Conservation (phyloP, 1,140 invertebrate genomes). For the Hylaeus volcanicus region DNA sequence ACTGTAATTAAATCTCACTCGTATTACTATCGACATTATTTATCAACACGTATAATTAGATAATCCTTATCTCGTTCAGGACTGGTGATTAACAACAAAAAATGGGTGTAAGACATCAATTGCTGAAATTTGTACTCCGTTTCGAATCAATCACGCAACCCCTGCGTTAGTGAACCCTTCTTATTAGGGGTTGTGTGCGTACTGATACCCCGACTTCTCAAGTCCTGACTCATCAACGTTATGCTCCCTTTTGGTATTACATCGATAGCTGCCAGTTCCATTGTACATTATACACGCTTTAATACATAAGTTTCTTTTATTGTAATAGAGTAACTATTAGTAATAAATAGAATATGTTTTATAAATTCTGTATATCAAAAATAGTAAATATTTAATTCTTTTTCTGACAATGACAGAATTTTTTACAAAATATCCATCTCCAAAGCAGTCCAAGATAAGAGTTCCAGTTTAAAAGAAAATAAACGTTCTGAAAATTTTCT, state of each 20-base stretch:
- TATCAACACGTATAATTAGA: background rate
- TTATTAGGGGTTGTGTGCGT: constrained; percentile 34
- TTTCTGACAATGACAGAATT: too few relatives aligned
- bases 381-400: too few relatives aligned
- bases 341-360: too few relatives aligned
- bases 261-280: constrained; percentile 43
- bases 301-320: background rate
- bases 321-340: background rate
- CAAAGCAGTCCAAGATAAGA: too few relatives aligned
- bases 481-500: too few relatives aligned
- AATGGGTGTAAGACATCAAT: constrained; percentile 18
- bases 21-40: background rate
- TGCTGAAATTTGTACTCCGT: constrained; percentile 42
- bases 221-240: constrained; percentile 46
- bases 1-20: background rate
- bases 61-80: background rate
- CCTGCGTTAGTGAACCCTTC: constrained; percentile 36
- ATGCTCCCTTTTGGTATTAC: constrained; percentile 41
- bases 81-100: background rate
- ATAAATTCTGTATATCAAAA: too few relatives aligned
- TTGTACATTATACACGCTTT: background rate
- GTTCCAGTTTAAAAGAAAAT: too few relatives aligned
- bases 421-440: too few relatives aligned
- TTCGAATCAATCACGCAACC: constrained; percentile 63
- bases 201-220: constrained; percentile 41